Percentiles rank a stretch among this genome's conserved stretches.
These are phyloP conservation scores for Dendroctonus valens DNA, from an alignment of 1,140 invertebrate species.

Conservation along the genomic window DNA sequence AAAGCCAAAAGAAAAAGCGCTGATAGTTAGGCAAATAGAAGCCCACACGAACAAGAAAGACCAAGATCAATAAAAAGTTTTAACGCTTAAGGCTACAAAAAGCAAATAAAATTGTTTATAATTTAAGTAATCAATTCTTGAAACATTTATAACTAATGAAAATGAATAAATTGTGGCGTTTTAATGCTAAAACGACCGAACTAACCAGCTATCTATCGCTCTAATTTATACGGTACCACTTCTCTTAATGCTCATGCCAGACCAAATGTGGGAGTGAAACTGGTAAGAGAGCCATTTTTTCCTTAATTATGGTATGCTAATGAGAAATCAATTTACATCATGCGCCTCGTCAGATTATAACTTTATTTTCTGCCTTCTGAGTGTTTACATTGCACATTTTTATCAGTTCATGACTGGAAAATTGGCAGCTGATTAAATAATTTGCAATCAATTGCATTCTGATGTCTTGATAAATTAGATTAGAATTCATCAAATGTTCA, in stretches of 20 bases:
- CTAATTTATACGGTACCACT: slow-evolving; percentile 30
- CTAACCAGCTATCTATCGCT: not conserved
- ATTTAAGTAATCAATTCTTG: no score
- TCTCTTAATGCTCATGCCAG: slow-evolving; percentile 15
- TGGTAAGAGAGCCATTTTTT: slow-evolving; percentile 21
- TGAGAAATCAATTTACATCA: slow-evolving; percentile 31
- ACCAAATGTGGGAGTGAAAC: slow-evolving; percentile 32
- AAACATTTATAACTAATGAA: no score
- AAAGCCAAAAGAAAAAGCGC: no score
- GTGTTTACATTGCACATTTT: slow-evolving; percentile 6
- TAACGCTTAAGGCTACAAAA: no score
- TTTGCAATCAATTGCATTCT: not conserved
- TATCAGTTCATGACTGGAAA: slow-evolving; percentile 11
- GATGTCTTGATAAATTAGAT: no score
- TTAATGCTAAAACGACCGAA: no score
- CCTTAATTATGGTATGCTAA: slow-evolving; percentile 30
- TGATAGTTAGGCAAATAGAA: no score
- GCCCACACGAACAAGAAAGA: no score
- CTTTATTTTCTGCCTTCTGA: slow-evolving; percentile 18
- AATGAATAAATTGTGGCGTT: no score
- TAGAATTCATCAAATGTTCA: no score
- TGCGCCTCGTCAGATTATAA: slow-evolving; percentile 24
- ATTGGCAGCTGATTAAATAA: slow-evolving; percentile 10
- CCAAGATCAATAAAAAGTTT: no score
- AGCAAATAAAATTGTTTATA: no score